phyloP scores from a whole-genome alignment of 1,140 invertebrate species.

The Protaetia brevitarsis region DNA sequence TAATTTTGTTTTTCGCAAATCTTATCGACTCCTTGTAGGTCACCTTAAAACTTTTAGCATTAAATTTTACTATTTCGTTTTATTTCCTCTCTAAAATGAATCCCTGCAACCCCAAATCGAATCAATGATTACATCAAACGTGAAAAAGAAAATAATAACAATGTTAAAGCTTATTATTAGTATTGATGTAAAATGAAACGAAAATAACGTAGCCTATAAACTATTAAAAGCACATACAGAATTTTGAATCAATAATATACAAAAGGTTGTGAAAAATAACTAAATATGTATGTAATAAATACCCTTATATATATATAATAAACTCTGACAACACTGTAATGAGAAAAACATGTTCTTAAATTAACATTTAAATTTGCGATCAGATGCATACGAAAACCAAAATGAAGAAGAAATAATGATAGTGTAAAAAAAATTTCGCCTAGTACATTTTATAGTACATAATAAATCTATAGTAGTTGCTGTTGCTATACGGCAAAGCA shows the following conservation, averaged over 20 bases:
- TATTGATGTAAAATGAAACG: background rate
- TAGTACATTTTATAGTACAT: conserved; percentile 8
- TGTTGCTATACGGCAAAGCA: conserved; percentile 13
- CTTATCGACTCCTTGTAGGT: too few species aligned
- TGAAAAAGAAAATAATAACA: too few species aligned
- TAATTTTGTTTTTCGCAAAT: too few species aligned
- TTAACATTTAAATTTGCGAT: background rate
- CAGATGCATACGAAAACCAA: background rate
- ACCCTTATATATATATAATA: background rate
- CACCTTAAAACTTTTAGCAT: too few species aligned
- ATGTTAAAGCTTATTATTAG: too few species aligned
- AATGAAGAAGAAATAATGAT: background rate
- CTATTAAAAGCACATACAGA: background rate
- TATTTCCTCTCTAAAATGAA: too few species aligned
- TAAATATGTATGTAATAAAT: background rate
- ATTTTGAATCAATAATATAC: background rate
- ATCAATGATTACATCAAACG: background rate
- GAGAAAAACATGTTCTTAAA: background rate
- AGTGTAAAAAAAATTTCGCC: background rate
- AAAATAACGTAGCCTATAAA: too few species aligned
- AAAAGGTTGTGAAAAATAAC: background rate
- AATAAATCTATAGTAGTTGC: conserved; percentile 2
- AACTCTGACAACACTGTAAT: background rate
- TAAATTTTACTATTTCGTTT: too few species aligned
- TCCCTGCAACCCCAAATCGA: background rate